Evolutionary conservation across 2,797 vertebrate species (phyloP), one percentile per base, ranked within the genome.

Genomic region (Chromobotia macracanthus): DNA sequence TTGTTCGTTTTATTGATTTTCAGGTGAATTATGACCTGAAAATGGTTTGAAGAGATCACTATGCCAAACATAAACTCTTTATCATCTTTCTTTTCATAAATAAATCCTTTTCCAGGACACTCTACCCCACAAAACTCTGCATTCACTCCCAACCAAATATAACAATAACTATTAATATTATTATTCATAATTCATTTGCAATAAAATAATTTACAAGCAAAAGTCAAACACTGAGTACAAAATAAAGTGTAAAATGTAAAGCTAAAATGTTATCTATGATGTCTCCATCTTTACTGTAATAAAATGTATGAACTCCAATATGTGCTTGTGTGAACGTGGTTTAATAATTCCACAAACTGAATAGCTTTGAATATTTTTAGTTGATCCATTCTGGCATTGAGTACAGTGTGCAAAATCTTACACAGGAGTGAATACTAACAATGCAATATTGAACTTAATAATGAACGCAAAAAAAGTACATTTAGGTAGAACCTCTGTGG

Each of bases 211-310:
- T n/a, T 58, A 78, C 11, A 35, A 12, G 31, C 58, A 35, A 58
- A 63, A 53, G 12, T 50, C 55, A 72, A 84, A 56, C 25, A 72
- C 35, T 65, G 75, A 75, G 44, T 56, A 66, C 3, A 69, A 31
- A 65, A 67, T 51, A 69, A 51, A 55, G 68, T 71, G 44, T 5
- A 50, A 16, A 53, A 28, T 31, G 1, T 51, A 66, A 69, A 66
- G n/a, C n/a, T n/a, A n/a, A n/a, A n/a, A n/a, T n/a, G n/a, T n/a
- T n/a, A n/a, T n/a, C n/a, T n/a, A n/a, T n/a, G n/a, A n/a, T n/a
- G n/a, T n/a, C n/a, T n/a, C n/a, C n/a, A n/a, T n/a, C n/a, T n/a
- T n/a, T n/a, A n/a, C n/a, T n/a, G n/a, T n/a, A n/a, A n/a, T n/a
- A n/a, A n/a, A n/a, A n/a, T n/a, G n/a, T n/a, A n/a, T n/a, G n/a